Conservation (phyloP, 2,797 vertebrate genomes). For the Phrynocephalus forsythii region DNA sequence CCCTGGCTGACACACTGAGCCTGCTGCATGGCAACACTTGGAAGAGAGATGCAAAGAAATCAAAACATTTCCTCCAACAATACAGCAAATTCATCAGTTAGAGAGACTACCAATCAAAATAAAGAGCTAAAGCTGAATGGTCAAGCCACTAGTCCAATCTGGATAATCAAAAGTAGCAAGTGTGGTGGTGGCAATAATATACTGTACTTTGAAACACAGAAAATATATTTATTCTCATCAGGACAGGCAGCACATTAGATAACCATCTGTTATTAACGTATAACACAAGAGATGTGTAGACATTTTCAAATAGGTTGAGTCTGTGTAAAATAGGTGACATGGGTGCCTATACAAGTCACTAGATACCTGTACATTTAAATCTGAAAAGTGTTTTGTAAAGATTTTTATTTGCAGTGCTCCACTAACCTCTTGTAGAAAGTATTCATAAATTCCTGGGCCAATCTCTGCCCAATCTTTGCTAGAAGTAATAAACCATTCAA, state of each 20-base stretch:
- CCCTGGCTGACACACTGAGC: background rate
- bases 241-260: background rate
- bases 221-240: background rate
- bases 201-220: background rate
- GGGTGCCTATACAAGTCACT: no score
- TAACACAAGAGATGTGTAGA: background rate
- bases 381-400: background rate
- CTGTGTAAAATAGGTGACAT: no score
- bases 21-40: background rate
- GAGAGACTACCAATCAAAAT: background rate
- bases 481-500: background rate
- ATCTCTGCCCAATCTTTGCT: background rate
- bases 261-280: background rate
- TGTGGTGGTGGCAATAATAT: background rate
- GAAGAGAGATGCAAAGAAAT: background rate
- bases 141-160: background rate
- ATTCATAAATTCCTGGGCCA: background rate
- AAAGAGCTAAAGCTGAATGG: background rate
- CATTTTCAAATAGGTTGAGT: background rate
- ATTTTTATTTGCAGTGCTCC: background rate
- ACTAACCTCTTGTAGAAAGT: background rate
- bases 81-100: background rate
- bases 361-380: background rate
- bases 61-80: background rate
- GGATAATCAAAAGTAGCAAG: background rate